Evolutionary conservation across 2,888 invertebrate species (phyloP), one percentile per base, ranked within the genome.

Genomic region (Anticlea derivata): DNA sequence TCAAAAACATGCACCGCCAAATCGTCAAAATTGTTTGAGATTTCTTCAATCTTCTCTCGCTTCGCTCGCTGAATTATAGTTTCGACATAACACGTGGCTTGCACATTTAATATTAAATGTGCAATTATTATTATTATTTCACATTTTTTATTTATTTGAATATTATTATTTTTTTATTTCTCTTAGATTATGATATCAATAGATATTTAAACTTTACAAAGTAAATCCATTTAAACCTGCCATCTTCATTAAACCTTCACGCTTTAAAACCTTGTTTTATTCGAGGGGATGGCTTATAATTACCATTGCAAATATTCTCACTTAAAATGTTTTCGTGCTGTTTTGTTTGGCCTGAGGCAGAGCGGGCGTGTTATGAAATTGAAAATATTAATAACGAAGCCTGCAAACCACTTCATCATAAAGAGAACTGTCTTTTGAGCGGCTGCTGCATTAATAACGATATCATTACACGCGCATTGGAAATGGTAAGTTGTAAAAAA

Each of bases 371-470:
- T 80, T 82, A 77, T 73, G 76, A 79, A 82, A 84, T 86, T 84
- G 80, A 83, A 86, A 87, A 82, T 80, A 80, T 82, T 83, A 85
- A 83, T 84, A 83, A 80, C 73, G 55, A 61, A 63, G 73, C 78
- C 68, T 72, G 63, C 69, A 70, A 66, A 82, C 74, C 65, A 70
- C 80, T 81, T 81, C 70, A 80, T 85, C 80, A 79, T 80, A 73
- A 80, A 78, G 76, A 77, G 76, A 77, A 78, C 77, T 79, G 74
- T 79, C 74, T 78, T 78, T 70, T 72, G 58, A 71, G 77, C 74
- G 76, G 74, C 75, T 74, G 75, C 75, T 66, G 73, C 68, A 72
- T 80, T 70, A 59, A 72, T 75, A 67, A 49, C 58, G 30, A 27
- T 51, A 17, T 27, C 20, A 40, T 53, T 41, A 30, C 7, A n/a